Conservation (phyloP, 2,888 invertebrate genomes). For the Alsophila aescularia region DNA sequence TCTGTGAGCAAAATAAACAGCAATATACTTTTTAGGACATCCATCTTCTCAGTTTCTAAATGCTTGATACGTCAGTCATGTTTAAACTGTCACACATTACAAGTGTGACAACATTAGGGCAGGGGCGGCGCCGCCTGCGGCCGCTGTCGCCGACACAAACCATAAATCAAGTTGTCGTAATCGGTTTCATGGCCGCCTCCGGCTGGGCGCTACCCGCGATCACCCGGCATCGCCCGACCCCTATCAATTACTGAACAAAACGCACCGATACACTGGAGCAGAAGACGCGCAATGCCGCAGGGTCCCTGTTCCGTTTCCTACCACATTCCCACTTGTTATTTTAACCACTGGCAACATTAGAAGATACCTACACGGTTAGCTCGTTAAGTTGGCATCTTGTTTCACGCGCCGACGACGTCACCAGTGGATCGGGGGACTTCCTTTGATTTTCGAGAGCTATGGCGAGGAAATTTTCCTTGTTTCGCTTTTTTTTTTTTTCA, state of each 20-base stretch:
- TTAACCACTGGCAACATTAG: slow-evolving; percentile 56
- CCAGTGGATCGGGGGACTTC: slow-evolving; percentile 58
- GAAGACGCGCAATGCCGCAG: slow-evolving; percentile 42
- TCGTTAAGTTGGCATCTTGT: slow-evolving; percentile 69
- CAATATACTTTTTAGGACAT: not conserved
- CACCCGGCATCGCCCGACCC: slow-evolving; percentile 32
- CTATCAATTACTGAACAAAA: slow-evolving; percentile 47
- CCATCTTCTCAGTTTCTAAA: slow-evolving; percentile 8
- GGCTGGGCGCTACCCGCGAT: slow-evolving; percentile 37
- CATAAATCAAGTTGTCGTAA: slow-evolving; percentile 53
- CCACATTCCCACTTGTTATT: slow-evolving; percentile 34
- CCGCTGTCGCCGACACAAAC: slow-evolving; percentile 45
- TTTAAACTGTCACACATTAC: slow-evolving; percentile 36
- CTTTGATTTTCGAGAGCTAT: slow-evolving; percentile 67
- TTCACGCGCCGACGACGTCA: slow-evolving; percentile 58
- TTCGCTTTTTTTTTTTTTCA: slow-evolving; percentile 56
- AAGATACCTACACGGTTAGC: slow-evolving; percentile 61
- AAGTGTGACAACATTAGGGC: slow-evolving; percentile 43
- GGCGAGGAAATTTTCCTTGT: slow-evolving; percentile 53
- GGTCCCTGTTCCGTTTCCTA: slow-evolving; percentile 36
- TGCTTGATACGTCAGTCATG: slow-evolving; percentile 28
- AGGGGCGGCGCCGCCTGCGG: slow-evolving; percentile 41
- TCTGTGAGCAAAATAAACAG: too few species aligned
- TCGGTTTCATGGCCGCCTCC: slow-evolving; percentile 47
- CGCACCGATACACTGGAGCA: slow-evolving; percentile 38